Conservation (phyloP, 2,797 vertebrate genomes). For the Myotis planiceps region DNA sequence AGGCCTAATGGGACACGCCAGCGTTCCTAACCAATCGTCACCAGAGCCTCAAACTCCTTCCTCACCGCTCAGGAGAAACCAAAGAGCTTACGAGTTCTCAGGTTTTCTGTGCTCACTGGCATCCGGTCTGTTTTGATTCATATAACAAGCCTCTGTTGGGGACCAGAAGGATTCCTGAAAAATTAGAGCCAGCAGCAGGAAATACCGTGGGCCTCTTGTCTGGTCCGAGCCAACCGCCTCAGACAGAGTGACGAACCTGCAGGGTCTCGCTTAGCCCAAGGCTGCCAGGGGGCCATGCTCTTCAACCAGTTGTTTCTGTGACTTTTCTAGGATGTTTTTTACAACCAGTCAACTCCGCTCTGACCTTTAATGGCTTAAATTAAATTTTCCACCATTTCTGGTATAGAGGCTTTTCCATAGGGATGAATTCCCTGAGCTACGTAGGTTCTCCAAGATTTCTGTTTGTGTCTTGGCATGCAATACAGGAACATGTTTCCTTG, state of each 20-base stretch:
- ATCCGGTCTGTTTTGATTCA: fast-evolving
- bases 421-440: conserved; percentile 70
- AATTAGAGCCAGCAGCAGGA: background rate
- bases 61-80: background rate
- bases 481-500: conserved; percentile 52
- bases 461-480: conserved; percentile 55
- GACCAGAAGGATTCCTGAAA: background rate
- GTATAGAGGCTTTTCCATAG: conserved; percentile 66
- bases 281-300: conserved; percentile 53
- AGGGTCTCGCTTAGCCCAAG: background rate
- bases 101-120: background rate
- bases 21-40: background rate
- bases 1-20: no score
- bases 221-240: background rate
- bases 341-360: conserved; percentile 47
- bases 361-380: conserved; percentile 66
- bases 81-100: fast-evolving
- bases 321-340: conserved; percentile 62
- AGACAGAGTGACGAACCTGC: background rate
- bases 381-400: conserved; percentile 70
- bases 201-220: background rate
- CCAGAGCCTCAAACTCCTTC: no score
- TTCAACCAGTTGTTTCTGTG: background rate
- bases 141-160: fast-evolving
- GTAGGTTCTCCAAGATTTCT: conserved; percentile 68